Percentiles rank a stretch among this genome's conserved stretches.
phyloP scores from a whole-genome alignment of 2,888 invertebrate genomes.

The Drosophila quinaria region DNA sequence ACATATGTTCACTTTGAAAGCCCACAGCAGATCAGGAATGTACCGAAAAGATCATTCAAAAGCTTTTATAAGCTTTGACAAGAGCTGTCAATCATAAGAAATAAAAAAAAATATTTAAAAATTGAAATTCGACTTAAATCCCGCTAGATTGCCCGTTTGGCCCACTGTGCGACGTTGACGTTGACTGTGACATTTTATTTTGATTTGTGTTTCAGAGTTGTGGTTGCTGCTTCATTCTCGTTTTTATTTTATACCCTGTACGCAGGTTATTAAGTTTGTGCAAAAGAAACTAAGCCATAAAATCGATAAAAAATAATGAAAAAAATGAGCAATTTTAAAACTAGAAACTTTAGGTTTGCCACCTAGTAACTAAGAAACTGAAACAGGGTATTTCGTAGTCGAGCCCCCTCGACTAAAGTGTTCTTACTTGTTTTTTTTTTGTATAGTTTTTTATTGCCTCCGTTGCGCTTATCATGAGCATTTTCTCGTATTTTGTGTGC shows the following conservation, averaged over 20 bases:
- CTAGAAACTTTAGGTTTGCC: neutral
- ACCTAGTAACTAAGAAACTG: neutral
- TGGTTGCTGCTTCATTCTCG: conserved; percentile 18
- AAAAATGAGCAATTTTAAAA: neutral
- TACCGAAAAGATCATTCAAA: too few species aligned
- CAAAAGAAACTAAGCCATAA: too few species aligned
- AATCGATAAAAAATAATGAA: too few species aligned
- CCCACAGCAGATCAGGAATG: too few species aligned
- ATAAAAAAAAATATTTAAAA: too few species aligned
- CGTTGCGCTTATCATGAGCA: conserved; percentile 32
- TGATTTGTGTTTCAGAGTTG: conserved; percentile 44
- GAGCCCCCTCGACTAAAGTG: neutral
- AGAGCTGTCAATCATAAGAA: too few species aligned
- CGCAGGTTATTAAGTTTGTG: neutral
- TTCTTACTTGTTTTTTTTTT: neutral
- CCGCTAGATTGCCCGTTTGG: too few species aligned
- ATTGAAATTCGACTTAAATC: too few species aligned
- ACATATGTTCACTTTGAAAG: too few species aligned
- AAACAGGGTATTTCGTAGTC: neutral
- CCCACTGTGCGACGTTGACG: conserved; percentile 25
- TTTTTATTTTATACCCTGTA: neutral
- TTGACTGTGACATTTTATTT: conserved; percentile 43
- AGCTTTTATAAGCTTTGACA: too few species aligned
- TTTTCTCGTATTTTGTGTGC: conserved; percentile 27
- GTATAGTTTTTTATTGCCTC: conserved; percentile 39